Conservation (phyloP, 2,113 vertebrate genomes). For the Gorsachius goisagi region DNA sequence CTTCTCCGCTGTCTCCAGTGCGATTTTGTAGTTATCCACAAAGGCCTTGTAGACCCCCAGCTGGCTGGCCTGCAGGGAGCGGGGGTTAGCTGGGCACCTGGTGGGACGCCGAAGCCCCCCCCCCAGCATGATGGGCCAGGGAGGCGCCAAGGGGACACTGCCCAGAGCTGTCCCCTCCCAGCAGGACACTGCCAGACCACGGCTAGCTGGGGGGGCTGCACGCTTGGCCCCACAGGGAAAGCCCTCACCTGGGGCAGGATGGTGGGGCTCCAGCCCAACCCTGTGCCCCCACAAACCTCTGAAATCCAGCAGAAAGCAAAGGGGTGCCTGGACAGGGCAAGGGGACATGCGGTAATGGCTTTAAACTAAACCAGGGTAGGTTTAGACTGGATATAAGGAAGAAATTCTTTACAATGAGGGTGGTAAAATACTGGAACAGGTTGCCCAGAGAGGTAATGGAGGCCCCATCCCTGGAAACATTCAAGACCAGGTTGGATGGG, state of each 20-base stretch:
- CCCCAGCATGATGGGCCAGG: background rate
- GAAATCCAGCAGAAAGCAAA: background rate
- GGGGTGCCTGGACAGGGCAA: background rate
- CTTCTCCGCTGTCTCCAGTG: conserved; percentile 91
- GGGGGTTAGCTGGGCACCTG: background rate
- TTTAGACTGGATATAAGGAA: too few relatives aligned
- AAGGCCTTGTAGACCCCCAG: conserved; percentile 97
- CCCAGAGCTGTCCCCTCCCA: background rate
- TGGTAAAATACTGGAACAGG: too few relatives aligned
- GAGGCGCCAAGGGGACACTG: background rate
- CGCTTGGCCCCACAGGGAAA: background rate
- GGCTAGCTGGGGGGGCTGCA: background rate
- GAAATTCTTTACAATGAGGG: too few relatives aligned
- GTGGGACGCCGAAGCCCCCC: background rate
- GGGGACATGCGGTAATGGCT: too few relatives aligned
- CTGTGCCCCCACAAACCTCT: background rate
- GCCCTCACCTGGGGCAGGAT: background rate
- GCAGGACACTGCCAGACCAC: background rate
- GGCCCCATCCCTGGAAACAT: too few relatives aligned
- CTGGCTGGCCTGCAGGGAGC: conserved; percentile 85
- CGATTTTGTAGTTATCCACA: conserved; percentile 98
- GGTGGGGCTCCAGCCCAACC: background rate
- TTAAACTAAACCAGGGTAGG: too few relatives aligned
- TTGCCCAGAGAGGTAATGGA: too few relatives aligned
- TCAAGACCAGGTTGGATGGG: too few relatives aligned